Conservation (phyloP, 2,113 vertebrate species). For the Daubentonia madagascariensis region DNA sequence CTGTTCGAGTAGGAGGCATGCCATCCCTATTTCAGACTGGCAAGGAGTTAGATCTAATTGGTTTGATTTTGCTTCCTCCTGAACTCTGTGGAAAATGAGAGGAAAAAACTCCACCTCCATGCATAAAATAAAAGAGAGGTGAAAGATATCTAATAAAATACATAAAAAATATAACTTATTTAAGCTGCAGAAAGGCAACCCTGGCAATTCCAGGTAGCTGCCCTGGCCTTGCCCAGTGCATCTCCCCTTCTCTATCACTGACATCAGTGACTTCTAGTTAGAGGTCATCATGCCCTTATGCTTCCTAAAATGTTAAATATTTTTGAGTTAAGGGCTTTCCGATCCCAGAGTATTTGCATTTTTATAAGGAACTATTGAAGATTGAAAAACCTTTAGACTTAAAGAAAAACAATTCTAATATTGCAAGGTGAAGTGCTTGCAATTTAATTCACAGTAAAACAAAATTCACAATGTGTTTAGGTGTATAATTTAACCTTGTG, state of each 20-base stretch:
- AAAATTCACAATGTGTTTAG: slow-evolving; percentile 1
- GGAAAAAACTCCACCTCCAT: not conserved
- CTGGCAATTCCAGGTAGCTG: not conserved
- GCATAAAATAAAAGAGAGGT: not conserved
- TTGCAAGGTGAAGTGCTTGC: slow-evolving; percentile 29
- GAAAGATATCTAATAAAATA: not conserved
- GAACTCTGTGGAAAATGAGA: not conserved
- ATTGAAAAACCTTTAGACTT: slow-evolving; percentile 51
- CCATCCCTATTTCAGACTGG: not conserved
- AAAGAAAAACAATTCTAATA: slow-evolving; percentile 51
- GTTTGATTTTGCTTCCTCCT: not conserved
- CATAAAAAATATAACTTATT: not conserved
- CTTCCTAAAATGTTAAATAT: slow-evolving; percentile 1
- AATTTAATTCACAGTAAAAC: slow-evolving; percentile 59
- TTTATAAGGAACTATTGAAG: slow-evolving; percentile 56
- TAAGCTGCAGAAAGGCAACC: not conserved
- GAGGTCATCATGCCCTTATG: not conserved
- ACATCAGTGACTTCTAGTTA: not conserved
- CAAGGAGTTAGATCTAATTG: not conserved
- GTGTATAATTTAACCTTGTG: slow-evolving; percentile 5
- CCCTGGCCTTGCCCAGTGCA: not conserved
- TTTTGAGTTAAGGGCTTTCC: slow-evolving; percentile 2
- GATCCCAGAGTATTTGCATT: slow-evolving; percentile 49
- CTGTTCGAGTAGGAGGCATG: not conserved
- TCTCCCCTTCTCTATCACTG: not conserved